phyloP scores from a whole-genome alignment of 2,113 vertebrate genomes.

The Murina feae region DNA sequence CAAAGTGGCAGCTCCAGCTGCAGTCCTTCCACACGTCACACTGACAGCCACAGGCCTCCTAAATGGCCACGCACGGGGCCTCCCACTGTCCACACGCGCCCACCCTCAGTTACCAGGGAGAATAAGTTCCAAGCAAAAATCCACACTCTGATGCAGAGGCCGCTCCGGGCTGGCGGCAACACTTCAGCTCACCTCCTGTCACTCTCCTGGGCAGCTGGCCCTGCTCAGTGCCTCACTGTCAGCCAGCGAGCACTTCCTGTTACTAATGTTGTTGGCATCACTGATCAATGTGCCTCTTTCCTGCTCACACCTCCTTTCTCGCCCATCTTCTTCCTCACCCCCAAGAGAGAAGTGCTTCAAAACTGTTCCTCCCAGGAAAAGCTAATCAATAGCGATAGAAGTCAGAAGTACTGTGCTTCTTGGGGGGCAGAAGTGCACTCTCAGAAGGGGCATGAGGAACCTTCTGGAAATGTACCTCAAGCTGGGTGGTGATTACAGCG shows the following conservation, averaged over 20 bases:
- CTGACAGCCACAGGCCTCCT: not conserved
- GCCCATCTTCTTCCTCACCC: not conserved
- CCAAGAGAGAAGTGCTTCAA: not conserved
- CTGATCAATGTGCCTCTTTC: not conserved
- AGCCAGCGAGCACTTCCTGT: not conserved
- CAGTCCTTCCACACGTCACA: not conserved
- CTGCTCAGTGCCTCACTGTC: not conserved
- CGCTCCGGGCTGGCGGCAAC: not conserved
- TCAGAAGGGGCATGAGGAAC: not conserved
- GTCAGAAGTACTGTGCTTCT: not conserved
- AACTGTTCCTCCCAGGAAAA: not conserved
- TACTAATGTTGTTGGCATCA: fast-evolving
- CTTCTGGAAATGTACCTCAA: not conserved
- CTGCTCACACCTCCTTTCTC: not conserved
- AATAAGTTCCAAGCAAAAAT: not conserved
- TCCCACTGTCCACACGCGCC: not conserved
- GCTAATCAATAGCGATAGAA: not conserved
- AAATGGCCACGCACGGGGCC: not conserved
- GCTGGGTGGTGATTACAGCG: not conserved
- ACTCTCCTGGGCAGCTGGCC: not conserved
- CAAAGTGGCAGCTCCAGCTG: not conserved
- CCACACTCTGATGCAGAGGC: not conserved
- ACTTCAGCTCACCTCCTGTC: not conserved
- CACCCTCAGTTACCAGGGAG: not conserved
- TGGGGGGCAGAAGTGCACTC: too few relatives aligned